Percentiles rank a stretch among this genome's conserved stretches.
Conservation (phyloP, 2,113 vertebrate genomes). For the Lophochroa leadbeateri region DNA sequence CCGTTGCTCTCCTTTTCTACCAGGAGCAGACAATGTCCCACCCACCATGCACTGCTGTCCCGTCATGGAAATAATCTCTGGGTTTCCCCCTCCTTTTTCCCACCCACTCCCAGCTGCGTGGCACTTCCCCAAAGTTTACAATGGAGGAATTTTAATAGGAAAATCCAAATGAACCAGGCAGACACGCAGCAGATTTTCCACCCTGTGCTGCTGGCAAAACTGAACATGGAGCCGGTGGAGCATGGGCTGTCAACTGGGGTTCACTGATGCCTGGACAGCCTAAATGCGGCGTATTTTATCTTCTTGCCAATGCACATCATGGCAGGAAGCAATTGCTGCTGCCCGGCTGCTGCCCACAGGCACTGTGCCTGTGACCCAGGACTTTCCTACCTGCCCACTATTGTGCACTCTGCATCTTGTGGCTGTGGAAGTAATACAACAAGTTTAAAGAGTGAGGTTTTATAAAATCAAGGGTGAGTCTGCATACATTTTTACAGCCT, state of each 20-base stretch:
- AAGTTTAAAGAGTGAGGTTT: neutral
- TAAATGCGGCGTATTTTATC: accelerated
- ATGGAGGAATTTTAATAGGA: neutral
- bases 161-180: neutral
- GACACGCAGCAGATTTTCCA: neutral
- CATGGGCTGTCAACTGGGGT: neutral
- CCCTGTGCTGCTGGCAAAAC: neutral
- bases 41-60: accelerated
- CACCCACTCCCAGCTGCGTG: accelerated
- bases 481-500: neutral
- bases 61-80: accelerated
- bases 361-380: neutral
- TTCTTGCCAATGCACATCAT: neutral
- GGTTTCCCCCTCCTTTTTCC: neutral
- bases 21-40: neutral
- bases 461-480: neutral
- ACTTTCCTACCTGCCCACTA: neutral
- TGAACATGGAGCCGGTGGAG: neutral
- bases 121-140: neutral
- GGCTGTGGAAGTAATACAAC: neutral
- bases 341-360: neutral
- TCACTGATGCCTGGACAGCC: neutral
- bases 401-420: neutral
- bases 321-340: neutral
- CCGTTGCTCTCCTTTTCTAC: neutral